Conservation (phyloP, 2,888 invertebrate genomes). For the Sthenelais limicola region DNA sequence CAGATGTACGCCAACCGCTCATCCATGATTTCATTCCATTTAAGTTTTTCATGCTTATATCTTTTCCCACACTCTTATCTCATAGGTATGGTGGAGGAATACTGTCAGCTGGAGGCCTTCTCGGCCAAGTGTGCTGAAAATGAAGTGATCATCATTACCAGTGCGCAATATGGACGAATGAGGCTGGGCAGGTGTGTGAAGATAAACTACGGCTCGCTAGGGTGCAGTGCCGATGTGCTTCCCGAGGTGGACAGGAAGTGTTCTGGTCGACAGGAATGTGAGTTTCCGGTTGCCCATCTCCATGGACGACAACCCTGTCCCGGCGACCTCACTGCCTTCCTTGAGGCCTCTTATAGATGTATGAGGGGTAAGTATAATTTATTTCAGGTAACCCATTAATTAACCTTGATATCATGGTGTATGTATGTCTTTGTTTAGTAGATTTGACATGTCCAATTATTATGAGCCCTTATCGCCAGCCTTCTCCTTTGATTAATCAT, state of each 20-base stretch:
- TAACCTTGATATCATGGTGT: no score
- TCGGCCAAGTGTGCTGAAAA: slow-evolving; percentile 39
- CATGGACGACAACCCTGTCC: slow-evolving; percentile 48
- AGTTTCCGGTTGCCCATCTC: slow-evolving; percentile 48
- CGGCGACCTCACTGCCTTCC: slow-evolving; percentile 46
- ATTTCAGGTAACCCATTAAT: background rate
- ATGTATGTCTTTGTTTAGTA: no score
- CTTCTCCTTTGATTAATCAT: no score
- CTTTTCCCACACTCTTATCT: background rate
- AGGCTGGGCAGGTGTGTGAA: slow-evolving; percentile 48
- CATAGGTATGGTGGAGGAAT: slow-evolving; percentile 44
- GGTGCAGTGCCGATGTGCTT: slow-evolving; percentile 47
- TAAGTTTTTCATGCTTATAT: background rate
- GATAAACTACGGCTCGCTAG: slow-evolving; percentile 46
- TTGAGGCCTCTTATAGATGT: slow-evolving; percentile 47
- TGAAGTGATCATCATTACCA: slow-evolving; percentile 46
- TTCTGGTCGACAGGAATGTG: slow-evolving; percentile 47
- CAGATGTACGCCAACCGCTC: no score
- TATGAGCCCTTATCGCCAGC: no score
- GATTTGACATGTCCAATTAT: no score
- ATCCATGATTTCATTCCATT: no score
- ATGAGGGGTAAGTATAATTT: slow-evolving; percentile 41
- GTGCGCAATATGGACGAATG: slow-evolving; percentile 49
- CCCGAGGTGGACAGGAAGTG: slow-evolving; percentile 49
- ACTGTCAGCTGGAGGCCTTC: slow-evolving; percentile 49